phyloP scores from a whole-genome alignment of 2,113 vertebrate species.

The Heterocephalus glaber region DNA sequence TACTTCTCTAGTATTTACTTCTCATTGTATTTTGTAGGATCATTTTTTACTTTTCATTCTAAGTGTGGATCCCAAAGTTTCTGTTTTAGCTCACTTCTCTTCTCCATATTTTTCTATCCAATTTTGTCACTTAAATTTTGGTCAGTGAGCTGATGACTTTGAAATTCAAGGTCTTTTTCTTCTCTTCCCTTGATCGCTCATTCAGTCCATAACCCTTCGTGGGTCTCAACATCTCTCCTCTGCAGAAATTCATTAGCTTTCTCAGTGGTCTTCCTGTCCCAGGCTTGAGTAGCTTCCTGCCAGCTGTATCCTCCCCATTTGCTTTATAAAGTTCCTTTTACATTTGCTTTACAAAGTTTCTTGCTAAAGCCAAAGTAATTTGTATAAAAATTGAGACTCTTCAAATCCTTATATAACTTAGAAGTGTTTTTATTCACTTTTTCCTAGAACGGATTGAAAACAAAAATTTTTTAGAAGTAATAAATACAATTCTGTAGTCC shows the following conservation, averaged over 20 bases:
- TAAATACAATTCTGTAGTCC: neutral
- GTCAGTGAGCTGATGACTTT: neutral
- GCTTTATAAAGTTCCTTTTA: neutral
- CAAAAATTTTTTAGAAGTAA: neutral
- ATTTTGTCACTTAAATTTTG: neutral
- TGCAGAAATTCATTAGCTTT: neutral
- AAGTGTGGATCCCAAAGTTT: neutral
- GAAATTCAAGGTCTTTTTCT: neutral
- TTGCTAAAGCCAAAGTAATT: neutral
- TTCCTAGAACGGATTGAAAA: neutral
- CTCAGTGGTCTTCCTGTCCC: neutral
- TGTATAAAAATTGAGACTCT: slow-evolving; percentile 12
- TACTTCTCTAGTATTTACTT: neutral
- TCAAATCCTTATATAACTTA: neutral
- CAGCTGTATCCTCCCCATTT: no score
- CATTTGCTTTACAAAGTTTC: neutral
- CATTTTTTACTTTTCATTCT: neutral
- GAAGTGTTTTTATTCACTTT: neutral
- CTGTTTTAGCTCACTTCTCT: neutral
- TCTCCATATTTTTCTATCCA: neutral
- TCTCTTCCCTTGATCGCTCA: neutral
- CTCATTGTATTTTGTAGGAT: neutral
- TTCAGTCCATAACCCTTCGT: neutral
- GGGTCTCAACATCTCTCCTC: neutral
- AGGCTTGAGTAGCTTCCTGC: neutral